Evolutionary conservation across 1,140 invertebrate genomes (phyloP), one percentile per base, ranked within the genome.

Genomic region (Papilio machaon): DNA sequence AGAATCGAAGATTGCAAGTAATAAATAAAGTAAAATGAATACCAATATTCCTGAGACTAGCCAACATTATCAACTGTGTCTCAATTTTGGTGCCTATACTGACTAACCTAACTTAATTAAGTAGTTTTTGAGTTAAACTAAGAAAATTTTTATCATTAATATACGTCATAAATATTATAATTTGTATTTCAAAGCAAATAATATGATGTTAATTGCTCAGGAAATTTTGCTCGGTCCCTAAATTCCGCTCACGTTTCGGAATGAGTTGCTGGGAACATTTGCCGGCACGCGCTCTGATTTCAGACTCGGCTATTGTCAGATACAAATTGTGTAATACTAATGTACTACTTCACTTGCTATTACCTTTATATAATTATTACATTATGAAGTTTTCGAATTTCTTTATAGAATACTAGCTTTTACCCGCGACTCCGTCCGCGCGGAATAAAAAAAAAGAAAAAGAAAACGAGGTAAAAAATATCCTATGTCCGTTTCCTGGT

Each of bases 321-420:
- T 70, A 70, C 64, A 70, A 70, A 70, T 70, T 35, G 64, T 64
- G 2, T 70, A 23, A 70, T 70, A 70, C 64, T 70, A 70, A 35
- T 35, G 30, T 35, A 35, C 64, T 30, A 70, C 30, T 67, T 35
- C 30, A 67, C 4, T 67, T 17, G 13, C 11, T 11, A 17, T 35
- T 67, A 67, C 2, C 13, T 38, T 3, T 15, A 30, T 30, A 30
- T 15, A 19, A 19, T 9, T 1, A 23, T 7, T 60, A 60, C 4
- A 60, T 19, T n/a, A 23, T 23, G 19, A 8, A 5, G 1, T 64
- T 23, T 2, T 9, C n/a, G n/a, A n/a, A n/a, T n/a, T n/a, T n/a
- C n/a, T n/a, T n/a, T n/a, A n/a, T n/a, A n/a, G n/a, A n/a, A n/a
- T n/a, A n/a, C n/a, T n/a, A n/a, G n/a, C n/a, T n/a, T n/a, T n/a